Evolutionary conservation across 2,113 vertebrate genomes (phyloP).

Genomic region (Hippocampus zosterae): DNA sequence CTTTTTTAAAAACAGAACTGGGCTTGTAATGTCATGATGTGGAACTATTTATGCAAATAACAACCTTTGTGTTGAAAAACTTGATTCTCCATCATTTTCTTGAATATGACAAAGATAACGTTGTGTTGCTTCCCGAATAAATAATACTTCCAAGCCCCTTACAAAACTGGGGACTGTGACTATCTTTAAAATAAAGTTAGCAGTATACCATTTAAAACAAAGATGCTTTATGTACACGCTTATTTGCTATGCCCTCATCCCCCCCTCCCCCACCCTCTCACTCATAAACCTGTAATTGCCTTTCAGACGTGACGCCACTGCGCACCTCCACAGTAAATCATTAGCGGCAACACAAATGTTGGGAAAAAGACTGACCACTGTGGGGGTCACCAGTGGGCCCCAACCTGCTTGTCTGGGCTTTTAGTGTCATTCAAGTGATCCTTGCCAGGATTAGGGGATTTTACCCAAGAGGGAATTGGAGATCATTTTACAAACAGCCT

Average conservation of each 20-base stretch:
- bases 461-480: constrained; percentile 12
- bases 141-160: neutral
- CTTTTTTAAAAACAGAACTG: too few relatives aligned
- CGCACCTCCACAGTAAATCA: constrained; percentile 63
- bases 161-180: neutral
- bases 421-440: constrained; percentile 60
- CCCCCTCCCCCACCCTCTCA: neutral
- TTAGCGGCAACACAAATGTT: constrained; percentile 65
- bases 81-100: too few relatives aligned
- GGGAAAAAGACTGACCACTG: constrained; percentile 64
- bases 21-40: too few relatives aligned
- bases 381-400: neutral
- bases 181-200: constrained; percentile 9
- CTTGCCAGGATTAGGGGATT: constrained; percentile 62
- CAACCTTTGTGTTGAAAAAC: too few relatives aligned
- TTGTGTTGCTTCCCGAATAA: neutral
- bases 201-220: constrained; percentile 54
- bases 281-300: constrained; percentile 67
- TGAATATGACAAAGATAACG: too few relatives aligned
- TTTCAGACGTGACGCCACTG: constrained; percentile 66
- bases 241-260: constrained; percentile 54
- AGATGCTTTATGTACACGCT: constrained; percentile 51
- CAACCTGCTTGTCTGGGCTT: constrained; percentile 61
- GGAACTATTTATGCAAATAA: too few relatives aligned
- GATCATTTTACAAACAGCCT: constrained; percentile 53